Conservation (phyloP, 2,888 invertebrate species). For the Sinopyrophorus schimmeli region DNA sequence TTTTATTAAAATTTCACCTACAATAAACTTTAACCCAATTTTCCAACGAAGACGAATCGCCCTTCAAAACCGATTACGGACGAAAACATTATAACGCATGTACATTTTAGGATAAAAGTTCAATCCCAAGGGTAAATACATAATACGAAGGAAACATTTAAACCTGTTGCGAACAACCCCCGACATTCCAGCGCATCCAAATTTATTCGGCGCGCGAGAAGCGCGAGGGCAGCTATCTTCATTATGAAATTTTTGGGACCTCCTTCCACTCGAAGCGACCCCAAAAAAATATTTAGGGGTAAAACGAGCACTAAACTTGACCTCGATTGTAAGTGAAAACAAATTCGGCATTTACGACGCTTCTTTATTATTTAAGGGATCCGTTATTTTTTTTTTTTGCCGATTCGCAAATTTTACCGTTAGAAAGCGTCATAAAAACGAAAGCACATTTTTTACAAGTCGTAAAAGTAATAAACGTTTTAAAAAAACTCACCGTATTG, state of each 20-base stretch:
- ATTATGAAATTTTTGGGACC: constrained; percentile 15
- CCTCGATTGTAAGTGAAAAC: constrained; percentile 5
- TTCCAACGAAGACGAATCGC: constrained; percentile 15
- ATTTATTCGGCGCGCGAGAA: constrained; percentile 4
- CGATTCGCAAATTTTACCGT: too few relatives aligned
- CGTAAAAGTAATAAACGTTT: constrained; percentile 3
- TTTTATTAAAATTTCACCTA: too few relatives aligned
- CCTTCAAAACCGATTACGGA: constrained; percentile 25
- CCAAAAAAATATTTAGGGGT: not conserved
- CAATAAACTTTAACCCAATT: not conserved
- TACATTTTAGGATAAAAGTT: constrained; percentile 37
- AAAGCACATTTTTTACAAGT: constrained; percentile 12
- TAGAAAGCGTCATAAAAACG: constrained; percentile 18
- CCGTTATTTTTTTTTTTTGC: constrained; percentile 23
- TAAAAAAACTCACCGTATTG: constrained; percentile 49
- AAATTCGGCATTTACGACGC: constrained; percentile 9
- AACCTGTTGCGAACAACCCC: constrained; percentile 50
- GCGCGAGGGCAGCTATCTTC: constrained; percentile 8
- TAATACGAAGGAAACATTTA: constrained; percentile 52
- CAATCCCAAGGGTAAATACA: constrained; percentile 43
- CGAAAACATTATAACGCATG: constrained; percentile 33
- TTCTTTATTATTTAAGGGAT: constrained; percentile 6
- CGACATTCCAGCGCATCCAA: constrained; percentile 36
- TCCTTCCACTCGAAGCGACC: not conserved
- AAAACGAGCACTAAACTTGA: constrained; percentile 1